These are phyloP conservation scores for Linyphia triangularis DNA, from an alignment of 2,888 invertebrate genomes.

Conservation along the genomic window DNA sequence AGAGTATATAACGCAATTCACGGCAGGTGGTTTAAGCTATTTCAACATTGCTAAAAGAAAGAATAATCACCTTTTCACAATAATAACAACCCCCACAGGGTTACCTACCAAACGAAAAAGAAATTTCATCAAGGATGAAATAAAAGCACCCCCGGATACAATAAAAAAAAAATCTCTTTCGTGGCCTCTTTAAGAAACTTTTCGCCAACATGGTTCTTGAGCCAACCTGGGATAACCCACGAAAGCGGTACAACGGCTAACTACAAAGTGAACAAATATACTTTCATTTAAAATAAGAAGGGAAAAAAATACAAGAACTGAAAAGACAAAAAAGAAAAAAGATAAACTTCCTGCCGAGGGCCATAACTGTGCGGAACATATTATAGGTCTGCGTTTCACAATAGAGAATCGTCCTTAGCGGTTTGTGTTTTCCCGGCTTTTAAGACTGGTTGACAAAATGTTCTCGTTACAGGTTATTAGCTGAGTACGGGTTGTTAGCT, in stretches of 20 bases:
- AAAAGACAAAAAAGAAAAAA: background rate
- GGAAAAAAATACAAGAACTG: background rate
- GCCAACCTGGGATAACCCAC: background rate
- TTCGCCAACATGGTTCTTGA: background rate
- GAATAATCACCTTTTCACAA: no score
- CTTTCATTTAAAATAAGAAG: background rate
- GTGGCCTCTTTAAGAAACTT: background rate
- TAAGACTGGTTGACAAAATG: background rate
- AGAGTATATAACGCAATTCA: no score
- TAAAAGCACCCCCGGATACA: background rate
- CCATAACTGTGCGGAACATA: background rate
- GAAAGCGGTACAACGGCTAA: background rate
- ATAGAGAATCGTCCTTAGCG: background rate
- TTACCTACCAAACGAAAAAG: background rate
- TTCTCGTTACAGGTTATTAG: background rate
- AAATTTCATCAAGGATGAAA: background rate
- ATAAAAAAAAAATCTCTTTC: background rate
- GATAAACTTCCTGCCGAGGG: background rate
- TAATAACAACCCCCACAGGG: background rate
- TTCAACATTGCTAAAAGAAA: no score
- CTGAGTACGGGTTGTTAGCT: background rate
- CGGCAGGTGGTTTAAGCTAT: no score
- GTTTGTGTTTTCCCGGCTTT: constrained; percentile 9
- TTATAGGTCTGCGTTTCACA: background rate
- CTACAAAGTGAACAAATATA: background rate